These are phyloP conservation scores for Petroica traversi DNA, from an alignment of 2,113 vertebrate species.

Conservation along the genomic window DNA sequence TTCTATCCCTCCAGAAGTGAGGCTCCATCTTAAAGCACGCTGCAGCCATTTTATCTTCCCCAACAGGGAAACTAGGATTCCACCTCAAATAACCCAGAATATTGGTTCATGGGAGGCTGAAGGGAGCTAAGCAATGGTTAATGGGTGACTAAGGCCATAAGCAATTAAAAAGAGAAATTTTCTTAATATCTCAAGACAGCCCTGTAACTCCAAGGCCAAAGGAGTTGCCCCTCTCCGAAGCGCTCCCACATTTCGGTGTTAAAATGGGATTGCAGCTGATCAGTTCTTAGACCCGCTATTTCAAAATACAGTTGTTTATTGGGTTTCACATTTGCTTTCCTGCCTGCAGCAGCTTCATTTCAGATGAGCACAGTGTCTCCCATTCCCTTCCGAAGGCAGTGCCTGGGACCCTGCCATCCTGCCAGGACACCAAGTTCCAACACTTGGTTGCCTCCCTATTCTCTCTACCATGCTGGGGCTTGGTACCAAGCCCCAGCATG, in stretches of 20 bases:
- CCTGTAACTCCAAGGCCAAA: background rate
- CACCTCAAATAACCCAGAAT: background rate
- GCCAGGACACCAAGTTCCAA: background rate
- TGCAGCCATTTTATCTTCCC: conserved; percentile 39
- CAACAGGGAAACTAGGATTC: background rate
- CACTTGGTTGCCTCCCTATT: too few relatives aligned
- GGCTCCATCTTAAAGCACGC: conserved; percentile 15
- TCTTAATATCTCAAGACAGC: background rate
- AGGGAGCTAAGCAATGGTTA: background rate
- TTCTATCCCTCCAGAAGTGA: background rate
- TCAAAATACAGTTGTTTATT: rapidly evolving
- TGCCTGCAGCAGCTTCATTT: background rate
- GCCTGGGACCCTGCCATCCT: background rate
- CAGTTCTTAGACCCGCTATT: background rate
- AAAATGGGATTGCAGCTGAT: rapidly evolving
- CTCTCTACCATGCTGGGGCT: too few relatives aligned
- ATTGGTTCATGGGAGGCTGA: background rate
- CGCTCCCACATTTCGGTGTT: background rate
- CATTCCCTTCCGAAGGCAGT: background rate
- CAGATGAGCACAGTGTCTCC: background rate
- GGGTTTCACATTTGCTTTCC: background rate
- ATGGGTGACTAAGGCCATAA: background rate
- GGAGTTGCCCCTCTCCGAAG: background rate
- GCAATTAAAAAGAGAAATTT: background rate
- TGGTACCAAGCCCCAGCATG: too few relatives aligned